Evolutionary conservation across 2,888 invertebrate species (phyloP).

Genomic region (Chironomus tentans): DNA sequence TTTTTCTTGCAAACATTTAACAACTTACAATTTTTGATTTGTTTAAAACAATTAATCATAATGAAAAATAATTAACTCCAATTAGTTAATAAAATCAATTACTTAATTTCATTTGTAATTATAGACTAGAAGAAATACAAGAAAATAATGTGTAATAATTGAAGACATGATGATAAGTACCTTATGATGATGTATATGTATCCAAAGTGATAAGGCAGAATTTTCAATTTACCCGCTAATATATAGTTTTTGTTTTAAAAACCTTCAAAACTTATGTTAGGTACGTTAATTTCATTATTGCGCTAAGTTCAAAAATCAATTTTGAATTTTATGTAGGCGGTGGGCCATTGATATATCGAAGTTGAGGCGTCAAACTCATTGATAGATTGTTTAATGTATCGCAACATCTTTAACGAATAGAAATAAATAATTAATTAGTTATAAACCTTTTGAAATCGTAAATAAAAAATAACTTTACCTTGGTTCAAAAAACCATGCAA

Average conservation of each 20-base stretch:
- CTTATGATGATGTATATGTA: too few relatives aligned
- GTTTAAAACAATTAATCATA: too few relatives aligned
- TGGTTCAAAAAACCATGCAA: conserved; percentile 61
- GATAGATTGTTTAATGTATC: conserved; percentile 63
- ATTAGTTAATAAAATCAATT: too few relatives aligned
- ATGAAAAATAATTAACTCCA: too few relatives aligned
- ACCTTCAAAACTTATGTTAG: background rate
- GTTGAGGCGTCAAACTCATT: conserved; percentile 61
- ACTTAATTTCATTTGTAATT: too few relatives aligned
- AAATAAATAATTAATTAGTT: background rate
- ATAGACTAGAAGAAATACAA: too few relatives aligned
- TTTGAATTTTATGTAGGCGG: conserved; percentile 52
- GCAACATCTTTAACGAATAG: conserved; percentile 45
- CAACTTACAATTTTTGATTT: too few relatives aligned
- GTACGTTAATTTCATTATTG: background rate
- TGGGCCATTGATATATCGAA: conserved; percentile 65
- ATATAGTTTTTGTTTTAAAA: background rate
- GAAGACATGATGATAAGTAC: too few relatives aligned
- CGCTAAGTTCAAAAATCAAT: background rate
- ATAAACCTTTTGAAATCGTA: background rate
- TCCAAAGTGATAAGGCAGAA: too few relatives aligned
- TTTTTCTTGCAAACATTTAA: too few relatives aligned
- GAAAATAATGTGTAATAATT: too few relatives aligned
- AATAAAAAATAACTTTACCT: conserved; percentile 39
- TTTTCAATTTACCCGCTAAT: too few relatives aligned